These are phyloP conservation scores for Pimephales promelas DNA, from an alignment of 2,113 vertebrate species.

Conservation along the genomic window DNA sequence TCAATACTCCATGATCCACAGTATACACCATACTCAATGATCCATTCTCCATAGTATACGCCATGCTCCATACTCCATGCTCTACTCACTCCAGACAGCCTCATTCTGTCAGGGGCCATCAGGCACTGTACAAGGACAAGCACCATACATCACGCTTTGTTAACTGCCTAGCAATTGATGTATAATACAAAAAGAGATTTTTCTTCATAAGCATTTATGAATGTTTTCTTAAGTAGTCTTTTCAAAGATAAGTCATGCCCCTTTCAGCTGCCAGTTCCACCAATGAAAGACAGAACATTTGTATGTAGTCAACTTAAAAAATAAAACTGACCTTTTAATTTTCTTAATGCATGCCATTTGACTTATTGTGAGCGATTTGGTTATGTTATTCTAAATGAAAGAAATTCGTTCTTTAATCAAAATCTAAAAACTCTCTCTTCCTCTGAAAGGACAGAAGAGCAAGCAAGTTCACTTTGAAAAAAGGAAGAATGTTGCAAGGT, in stretches of 20 bases:
- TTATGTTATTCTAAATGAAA: background rate
- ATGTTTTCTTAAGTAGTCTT: background rate
- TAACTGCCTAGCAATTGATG: background rate
- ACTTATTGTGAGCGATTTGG: background rate
- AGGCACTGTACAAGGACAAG: constrained; percentile 59
- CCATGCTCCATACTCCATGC: background rate
- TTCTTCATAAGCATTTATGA: background rate
- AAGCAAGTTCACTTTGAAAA: background rate
- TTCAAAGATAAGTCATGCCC: background rate
- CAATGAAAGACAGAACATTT: background rate
- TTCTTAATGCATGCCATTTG: background rate
- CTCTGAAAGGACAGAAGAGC: background rate
- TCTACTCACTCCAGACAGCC: constrained; percentile 60
- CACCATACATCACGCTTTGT: constrained; percentile 49
- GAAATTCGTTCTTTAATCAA: background rate
- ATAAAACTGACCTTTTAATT: background rate
- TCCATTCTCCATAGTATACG: too few species aligned
- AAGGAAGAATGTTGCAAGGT: background rate
- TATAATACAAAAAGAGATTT: background rate
- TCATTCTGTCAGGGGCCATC: constrained; percentile 76
- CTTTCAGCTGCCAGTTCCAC: background rate
- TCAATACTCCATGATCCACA: too few species aligned
- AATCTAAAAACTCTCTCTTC: background rate
- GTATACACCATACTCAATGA: too few species aligned
- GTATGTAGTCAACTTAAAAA: background rate